Evolutionary conservation across 2,113 vertebrate genomes (phyloP), one percentile per base, ranked within the genome.

Genomic region (Plecturocebus donacophilus): DNA sequence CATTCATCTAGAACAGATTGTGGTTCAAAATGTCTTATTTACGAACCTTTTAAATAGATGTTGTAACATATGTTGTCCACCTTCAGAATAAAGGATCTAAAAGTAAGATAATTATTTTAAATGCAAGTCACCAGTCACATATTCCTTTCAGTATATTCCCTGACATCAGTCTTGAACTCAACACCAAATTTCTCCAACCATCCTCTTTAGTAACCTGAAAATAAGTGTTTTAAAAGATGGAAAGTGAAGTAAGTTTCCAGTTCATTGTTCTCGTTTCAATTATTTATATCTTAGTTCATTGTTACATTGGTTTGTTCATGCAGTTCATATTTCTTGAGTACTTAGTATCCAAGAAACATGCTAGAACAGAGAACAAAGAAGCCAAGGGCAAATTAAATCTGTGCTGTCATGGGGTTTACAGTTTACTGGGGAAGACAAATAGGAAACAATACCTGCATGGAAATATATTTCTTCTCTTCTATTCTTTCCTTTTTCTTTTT

Each of bases 71-170:
- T 27, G 84, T 35, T 76, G 95, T 81, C 19, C 68, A 75, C 11
- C 81, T 85, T 94, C 64, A 71, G 91, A 82, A 94, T 49, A 86
- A 66, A 64, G 73, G 10, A 42, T 32, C 52, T 82, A 93, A 77
- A 70, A 97, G 20, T 32, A 64, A 92, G 49, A 81, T 40, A 38
- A 66, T 94, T 81, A 88, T 92, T 96, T 79, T 73, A 89, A 91
- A 61, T 79, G 13, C 16, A 56, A 58, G 47, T 61, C 38, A 64
- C 16, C 49, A 52, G 40, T 61, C 42, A 64, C 58, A 49, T 47
- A 89, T 82, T 71, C 17, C 40, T 56, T 52, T 66, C 38, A 73
- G 30, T 58, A 52, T 19, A 40, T 73, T 82, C 42, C 45, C 3
- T 61, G 86, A 93, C 92, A 75, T 80, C 56, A 83, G 58, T 32